phyloP scores from a whole-genome alignment of 2,113 vertebrate genomes.

The Clarias magur region DNA sequence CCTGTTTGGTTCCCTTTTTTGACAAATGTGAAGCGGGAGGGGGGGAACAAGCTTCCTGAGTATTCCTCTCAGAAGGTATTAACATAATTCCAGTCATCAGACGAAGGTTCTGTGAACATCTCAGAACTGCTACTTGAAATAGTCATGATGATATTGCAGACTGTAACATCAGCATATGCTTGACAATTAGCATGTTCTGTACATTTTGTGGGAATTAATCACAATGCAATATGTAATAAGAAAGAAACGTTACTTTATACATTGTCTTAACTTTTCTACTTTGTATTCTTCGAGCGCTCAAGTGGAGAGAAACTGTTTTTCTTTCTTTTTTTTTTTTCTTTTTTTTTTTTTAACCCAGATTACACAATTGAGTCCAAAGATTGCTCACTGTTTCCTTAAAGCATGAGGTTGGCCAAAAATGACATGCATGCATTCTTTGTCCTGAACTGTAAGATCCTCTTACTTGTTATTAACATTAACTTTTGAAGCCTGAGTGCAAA shows the following conservation, averaged over 20 bases:
- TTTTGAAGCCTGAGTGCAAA: neutral
- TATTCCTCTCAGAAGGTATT: neutral
- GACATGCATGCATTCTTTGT: neutral
- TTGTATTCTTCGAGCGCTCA: neutral
- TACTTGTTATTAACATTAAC: neutral
- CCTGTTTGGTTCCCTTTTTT: neutral
- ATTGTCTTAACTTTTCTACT: too few species aligned
- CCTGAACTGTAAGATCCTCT: neutral
- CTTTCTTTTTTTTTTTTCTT: neutral
- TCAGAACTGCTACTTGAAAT: neutral
- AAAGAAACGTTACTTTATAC: neutral
- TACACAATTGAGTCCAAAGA: constrained; percentile 53
- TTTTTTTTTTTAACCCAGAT: too few species aligned
- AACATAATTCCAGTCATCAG: neutral
- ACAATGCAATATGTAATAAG: neutral
- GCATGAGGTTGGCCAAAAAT: neutral
- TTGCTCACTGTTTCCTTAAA: neutral
- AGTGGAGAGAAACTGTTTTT: neutral
- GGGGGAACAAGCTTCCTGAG: neutral
- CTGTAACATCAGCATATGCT: neutral
- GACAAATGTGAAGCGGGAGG: neutral
- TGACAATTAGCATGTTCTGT: neutral
- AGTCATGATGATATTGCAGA: neutral
- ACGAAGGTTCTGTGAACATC: neutral
- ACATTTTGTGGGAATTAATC: neutral